Percentiles rank a stretch among this genome's conserved stretches.
These are phyloP conservation scores for Phrixothrix hirtus DNA, from an alignment of 2,888 invertebrate genomes.

Conservation along the genomic window DNA sequence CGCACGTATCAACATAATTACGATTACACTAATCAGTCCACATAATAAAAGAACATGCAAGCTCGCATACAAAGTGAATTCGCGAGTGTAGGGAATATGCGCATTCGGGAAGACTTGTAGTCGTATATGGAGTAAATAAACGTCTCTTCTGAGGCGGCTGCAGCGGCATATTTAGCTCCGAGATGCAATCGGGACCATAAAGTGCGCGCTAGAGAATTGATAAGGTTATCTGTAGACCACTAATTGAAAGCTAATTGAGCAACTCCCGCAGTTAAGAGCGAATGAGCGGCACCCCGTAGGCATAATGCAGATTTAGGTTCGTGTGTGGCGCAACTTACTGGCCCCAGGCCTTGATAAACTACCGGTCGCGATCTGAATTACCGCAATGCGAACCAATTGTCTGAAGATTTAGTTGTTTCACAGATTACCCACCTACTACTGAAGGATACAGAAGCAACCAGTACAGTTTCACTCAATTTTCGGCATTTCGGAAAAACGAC, in stretches of 20 bases:
- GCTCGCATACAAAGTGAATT: slow-evolving; percentile 45
- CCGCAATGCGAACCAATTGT: slow-evolving; percentile 48
- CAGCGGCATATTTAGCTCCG: slow-evolving; percentile 25
- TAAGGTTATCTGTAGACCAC: slow-evolving; percentile 53
- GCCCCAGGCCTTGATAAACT: slow-evolving; percentile 52
- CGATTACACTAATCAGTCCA: slow-evolving; percentile 48
- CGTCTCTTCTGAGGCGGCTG: slow-evolving; percentile 29
- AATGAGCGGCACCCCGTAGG: slow-evolving; percentile 48
- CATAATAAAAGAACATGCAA: slow-evolving; percentile 50
- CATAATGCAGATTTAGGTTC: slow-evolving; percentile 52
- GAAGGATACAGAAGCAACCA: no score
- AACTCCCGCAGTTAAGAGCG: slow-evolving; percentile 54
- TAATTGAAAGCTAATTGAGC: slow-evolving; percentile 58
- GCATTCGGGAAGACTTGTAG: slow-evolving; percentile 33
- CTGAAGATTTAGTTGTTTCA: slow-evolving; percentile 49
- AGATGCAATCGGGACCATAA: slow-evolving; percentile 43
- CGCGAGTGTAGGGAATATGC: slow-evolving; percentile 25
- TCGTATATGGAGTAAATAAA: slow-evolving; percentile 30
- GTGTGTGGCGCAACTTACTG: slow-evolving; percentile 51
- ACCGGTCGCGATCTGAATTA: slow-evolving; percentile 48
- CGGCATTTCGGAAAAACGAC: no score
- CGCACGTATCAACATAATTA: slow-evolving; percentile 51
- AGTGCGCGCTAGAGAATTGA: slow-evolving; percentile 50
- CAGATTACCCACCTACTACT: slow-evolving; percentile 51
- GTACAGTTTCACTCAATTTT: no score